Percentiles rank a stretch among this genome's conserved stretches.
Conservation (phyloP, 2,888 invertebrate species). For the Sericinus montela region DNA sequence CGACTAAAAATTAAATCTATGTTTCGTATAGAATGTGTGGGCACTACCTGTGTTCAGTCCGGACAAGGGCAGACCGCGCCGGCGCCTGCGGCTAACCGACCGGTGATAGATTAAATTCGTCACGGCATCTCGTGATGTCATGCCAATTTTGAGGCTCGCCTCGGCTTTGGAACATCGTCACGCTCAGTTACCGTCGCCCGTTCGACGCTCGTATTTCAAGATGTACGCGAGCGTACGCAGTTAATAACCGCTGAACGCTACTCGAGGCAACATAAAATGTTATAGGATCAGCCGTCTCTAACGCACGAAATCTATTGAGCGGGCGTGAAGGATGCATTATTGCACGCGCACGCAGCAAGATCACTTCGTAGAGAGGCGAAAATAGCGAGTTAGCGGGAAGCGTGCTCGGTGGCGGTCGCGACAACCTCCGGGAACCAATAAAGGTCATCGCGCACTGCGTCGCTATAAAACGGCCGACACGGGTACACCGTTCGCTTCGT, state of each 20-base stretch:
- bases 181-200: conserved; percentile 45
- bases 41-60: conserved; percentile 63
- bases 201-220: conserved; percentile 39
- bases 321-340: conserved; percentile 57
- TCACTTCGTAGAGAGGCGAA: conserved; percentile 64
- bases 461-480: conserved; percentile 50
- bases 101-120: conserved; percentile 78
- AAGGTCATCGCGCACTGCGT: conserved; percentile 53
- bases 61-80: conserved; percentile 38
- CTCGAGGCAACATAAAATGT: conserved; percentile 20
- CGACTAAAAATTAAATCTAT: conserved; percentile 32
- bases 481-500: conserved; percentile 56
- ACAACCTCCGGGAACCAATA: conserved; percentile 72
- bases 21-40: conserved; percentile 54
- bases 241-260: conserved; percentile 43
- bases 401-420: conserved; percentile 61
- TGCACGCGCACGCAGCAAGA: conserved; percentile 33
- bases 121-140: conserved; percentile 76
- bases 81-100: conserved; percentile 59
- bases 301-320: conserved; percentile 44
- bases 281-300: conserved; percentile 7
- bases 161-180: conserved; percentile 56
- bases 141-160: conserved; percentile 65
- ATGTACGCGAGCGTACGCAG: conserved; percentile 34
- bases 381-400: conserved; percentile 69